Evolutionary conservation across 1,140 invertebrate species (phyloP).

Genomic region (Sarcophaga bullata): DNA sequence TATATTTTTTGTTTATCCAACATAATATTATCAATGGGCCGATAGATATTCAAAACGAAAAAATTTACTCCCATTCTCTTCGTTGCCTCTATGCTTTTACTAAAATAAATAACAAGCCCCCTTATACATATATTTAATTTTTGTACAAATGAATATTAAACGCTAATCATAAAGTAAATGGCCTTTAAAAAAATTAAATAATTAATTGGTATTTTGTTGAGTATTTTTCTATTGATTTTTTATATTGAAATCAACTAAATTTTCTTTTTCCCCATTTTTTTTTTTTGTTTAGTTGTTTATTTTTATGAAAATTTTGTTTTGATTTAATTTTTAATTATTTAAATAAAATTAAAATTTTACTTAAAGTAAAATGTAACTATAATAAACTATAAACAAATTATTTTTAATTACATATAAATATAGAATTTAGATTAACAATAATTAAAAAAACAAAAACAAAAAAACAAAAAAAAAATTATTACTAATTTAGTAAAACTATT

Average conservation of each 20-base stretch:
- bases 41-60: too few relatives aligned
- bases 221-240: background rate
- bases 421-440: conserved; percentile 19
- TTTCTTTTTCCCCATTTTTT: background rate
- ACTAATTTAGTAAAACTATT: conserved; percentile 37
- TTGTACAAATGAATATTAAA: too few relatives aligned
- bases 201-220: conserved; percentile 17
- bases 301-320: background rate
- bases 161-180: too few relatives aligned
- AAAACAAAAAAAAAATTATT: conserved; percentile 14
- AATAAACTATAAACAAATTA: background rate
- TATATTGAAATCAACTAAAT: too few relatives aligned
- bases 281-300: background rate
- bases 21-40: too few relatives aligned
- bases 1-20: too few relatives aligned
- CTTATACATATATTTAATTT: too few relatives aligned
- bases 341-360: conserved; percentile 14
- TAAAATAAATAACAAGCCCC: too few relatives aligned
- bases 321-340: background rate
- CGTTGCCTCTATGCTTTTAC: too few relatives aligned
- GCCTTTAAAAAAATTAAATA: too few relatives aligned
- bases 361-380: conserved; percentile 11
- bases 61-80: too few relatives aligned
- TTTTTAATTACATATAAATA: background rate
- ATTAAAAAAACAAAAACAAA: background rate